phyloP scores from a whole-genome alignment of 2,113 vertebrate species.

The Alethe castanea region DNA sequence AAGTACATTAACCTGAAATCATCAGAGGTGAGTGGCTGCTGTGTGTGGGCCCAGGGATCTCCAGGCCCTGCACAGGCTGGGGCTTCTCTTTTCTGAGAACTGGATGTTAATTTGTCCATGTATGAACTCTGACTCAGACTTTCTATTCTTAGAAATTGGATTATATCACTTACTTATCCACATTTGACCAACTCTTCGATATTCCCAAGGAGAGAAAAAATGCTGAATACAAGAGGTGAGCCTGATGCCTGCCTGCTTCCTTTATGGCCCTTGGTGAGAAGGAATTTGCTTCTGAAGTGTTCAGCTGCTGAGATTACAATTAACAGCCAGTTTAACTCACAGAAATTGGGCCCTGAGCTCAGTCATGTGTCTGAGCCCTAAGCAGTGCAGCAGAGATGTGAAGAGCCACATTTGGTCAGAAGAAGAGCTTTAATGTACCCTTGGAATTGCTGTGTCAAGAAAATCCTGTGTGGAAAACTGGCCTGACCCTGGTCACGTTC shows the following conservation, averaged over 20 bases:
- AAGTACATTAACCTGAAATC: constrained; percentile 98
- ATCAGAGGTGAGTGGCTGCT: constrained; percentile 74
- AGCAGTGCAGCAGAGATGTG: neutral
- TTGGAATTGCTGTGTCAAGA: neutral
- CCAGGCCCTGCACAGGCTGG: neutral
- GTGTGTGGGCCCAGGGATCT: neutral
- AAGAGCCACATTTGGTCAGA: neutral
- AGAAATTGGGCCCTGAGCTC: neutral
- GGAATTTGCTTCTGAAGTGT: neutral
- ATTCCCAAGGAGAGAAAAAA: constrained; percentile 97
- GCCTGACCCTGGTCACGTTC: neutral
- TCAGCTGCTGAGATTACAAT: neutral
- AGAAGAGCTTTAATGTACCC: neutral
- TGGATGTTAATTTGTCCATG: neutral
- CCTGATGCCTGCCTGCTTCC: neutral
- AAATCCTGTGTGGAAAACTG: neutral
- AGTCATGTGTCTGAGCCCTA: neutral
- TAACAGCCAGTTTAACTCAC: neutral
- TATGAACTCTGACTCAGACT: neutral
- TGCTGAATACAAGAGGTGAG: constrained; percentile 93
- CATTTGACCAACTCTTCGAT: constrained; percentile 98
- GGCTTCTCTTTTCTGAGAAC: neutral
- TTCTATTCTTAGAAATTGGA: constrained; percentile 84
- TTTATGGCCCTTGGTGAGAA: neutral
- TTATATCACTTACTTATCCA: constrained; percentile 94